Percentiles rank a stretch among this genome's conserved stretches.
Evolutionary conservation across 2,888 invertebrate species (phyloP).

Genomic region (Pseudeuparius sepicola): DNA sequence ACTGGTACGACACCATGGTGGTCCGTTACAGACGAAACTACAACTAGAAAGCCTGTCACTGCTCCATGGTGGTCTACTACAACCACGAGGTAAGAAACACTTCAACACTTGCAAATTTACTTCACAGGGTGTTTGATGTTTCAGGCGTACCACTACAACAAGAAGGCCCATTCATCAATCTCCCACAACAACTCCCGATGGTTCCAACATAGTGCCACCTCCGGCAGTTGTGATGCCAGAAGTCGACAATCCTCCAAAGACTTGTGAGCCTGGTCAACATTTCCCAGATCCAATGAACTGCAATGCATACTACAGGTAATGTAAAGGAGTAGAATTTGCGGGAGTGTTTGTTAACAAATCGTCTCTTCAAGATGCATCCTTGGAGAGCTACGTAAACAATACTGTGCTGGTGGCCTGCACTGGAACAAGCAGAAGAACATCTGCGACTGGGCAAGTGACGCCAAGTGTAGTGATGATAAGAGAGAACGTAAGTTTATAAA

Average conservation of each 20-base stretch:
- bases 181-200: slow-evolving; percentile 23
- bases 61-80: slow-evolving; percentile 30
- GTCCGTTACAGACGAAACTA: too few species aligned
- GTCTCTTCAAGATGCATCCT: slow-evolving; percentile 51
- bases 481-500: slow-evolving; percentile 34
- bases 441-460: slow-evolving; percentile 74
- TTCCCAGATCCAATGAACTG: slow-evolving; percentile 59
- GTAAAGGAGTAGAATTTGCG: too few species aligned
- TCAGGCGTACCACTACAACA: slow-evolving; percentile 14
- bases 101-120: too few species aligned
- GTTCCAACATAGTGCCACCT: slow-evolving; percentile 37
- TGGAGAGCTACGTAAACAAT: slow-evolving; percentile 59
- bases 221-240: slow-evolving; percentile 42
- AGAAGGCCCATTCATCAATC: too few species aligned
- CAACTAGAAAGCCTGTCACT: slow-evolving; percentile 27
- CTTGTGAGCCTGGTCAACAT: slow-evolving; percentile 42
- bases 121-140: too few species aligned
- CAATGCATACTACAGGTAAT: slow-evolving; percentile 50
- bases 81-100: too few species aligned
- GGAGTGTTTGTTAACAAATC: too few species aligned
- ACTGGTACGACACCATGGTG: slow-evolving; percentile 25
- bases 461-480: slow-evolving; percentile 52
- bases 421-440: slow-evolving; percentile 59
- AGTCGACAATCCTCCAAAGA: slow-evolving; percentile 28
- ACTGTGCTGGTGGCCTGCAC: slow-evolving; percentile 71